phyloP scores from a whole-genome alignment of 2,888 invertebrate species.

The Pelosia muscerda region DNA sequence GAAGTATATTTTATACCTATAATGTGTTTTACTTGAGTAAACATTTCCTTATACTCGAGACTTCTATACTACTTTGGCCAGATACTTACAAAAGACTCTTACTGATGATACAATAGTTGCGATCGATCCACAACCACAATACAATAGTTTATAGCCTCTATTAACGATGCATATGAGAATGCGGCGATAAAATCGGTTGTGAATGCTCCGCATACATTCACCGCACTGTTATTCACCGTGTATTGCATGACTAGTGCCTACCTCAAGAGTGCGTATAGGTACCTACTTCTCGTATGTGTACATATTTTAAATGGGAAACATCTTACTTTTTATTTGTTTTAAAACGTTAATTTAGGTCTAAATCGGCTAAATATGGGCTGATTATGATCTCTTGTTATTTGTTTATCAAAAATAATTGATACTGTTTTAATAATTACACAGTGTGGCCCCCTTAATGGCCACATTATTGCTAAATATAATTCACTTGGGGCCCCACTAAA shows the following conservation, averaged over 20 bases:
- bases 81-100: background rate
- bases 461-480: no score
- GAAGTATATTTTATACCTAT: no score
- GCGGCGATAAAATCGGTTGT: slow-evolving; percentile 8
- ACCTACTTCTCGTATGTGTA: background rate
- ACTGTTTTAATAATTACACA: no score
- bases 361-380: no score
- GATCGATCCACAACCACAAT: background rate
- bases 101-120: background rate
- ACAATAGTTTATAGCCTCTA: background rate
- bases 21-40: no score
- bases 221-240: background rate
- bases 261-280: background rate
- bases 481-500: no score
- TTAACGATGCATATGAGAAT: background rate
- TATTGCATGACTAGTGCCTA: no score
- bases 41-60: background rate
- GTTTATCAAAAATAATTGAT: no score
- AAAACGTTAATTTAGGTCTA: background rate
- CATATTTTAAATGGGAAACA: background rate
- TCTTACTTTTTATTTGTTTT: background rate
- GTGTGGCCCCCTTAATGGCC: no score
- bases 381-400: background rate
- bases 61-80: background rate
- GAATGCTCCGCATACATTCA: background rate